Evolutionary conservation across 1,140 invertebrate species (phyloP), one percentile per base, ranked within the genome.

Genomic region (Camponotus floridanus): DNA sequence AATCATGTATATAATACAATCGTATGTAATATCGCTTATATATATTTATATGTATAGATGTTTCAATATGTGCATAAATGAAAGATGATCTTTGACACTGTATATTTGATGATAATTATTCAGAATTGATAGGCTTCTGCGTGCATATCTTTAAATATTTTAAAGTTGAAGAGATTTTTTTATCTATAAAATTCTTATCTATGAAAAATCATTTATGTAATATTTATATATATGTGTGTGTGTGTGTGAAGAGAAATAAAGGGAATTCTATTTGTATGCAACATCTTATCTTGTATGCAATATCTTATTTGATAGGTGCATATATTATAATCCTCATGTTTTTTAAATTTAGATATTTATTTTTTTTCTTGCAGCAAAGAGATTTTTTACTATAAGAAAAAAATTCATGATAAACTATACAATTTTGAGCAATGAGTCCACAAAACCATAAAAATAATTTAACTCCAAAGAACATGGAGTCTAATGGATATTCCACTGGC

Each of bases 381-480:
- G 13, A 33, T 33, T 31, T 18, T 26, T 68, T 65, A 31, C 42
- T 57, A 68, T 68, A 68, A 62, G 18, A 15, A 26, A 78, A 33
- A 45, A 33, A 33, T 71, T 70, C 59, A 2, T 31, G 59, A 26
- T 36, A 39, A 86, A 65, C 51, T 62, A 88, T 59, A 87, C 21
- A n/a, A 81, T 68, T 70, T 62, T 70, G 26, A 90, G 86, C 83
- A 85, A 95, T 95, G 95, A 94, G 94, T 84, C 94, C 94, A 84
- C 92, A 94, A 64, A 93, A 85, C 86, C 94, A 93, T 94, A 94
- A 95, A 91, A 94, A 94, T 88, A 93, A 88, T 89, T 90, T 94
- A 81, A 87, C 92, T 84, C 76, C 92, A 89, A 92, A 89, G 91
- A 80, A 91, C 85, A 95, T 95, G 94, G 91, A 94, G 90, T 93